Evolutionary conservation across 1,140 invertebrate species (phyloP), one percentile per base, ranked within the genome.

Genomic region (Plutomurus gul): DNA sequence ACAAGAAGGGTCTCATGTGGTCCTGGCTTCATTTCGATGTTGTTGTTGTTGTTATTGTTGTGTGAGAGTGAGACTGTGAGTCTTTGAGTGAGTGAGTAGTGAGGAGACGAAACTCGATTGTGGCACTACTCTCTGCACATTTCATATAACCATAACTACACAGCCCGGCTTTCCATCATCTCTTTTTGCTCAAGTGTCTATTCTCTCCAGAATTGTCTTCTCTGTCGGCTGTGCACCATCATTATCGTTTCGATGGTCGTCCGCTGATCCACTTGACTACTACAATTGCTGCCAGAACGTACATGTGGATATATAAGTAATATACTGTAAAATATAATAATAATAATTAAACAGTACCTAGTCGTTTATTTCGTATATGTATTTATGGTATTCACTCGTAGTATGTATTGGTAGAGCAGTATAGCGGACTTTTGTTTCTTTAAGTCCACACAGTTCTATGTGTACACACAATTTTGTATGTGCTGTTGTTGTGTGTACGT

Each of bases 1-100:
- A n/a, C n/a, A n/a, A n/a, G n/a, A n/a, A n/a, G n/a, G n/a, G 56
- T 65, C 56, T 65, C 56, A 65, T 65, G 30, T 65, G n/a, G 30
- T 65, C n/a, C n/a, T n/a, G 13, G 25, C n/a, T 36, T 65, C 25
- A 36, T 36, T 65, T 49, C 46, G 46, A 13, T 43, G n/a, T n/a
- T 43, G 11, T 7, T n/a, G 39, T 43, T 13, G 11, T 43, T 7
- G n/a, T 1, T 43, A 43, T 43, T 13, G 2, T 43, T 43, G n/a
- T n/a, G 2, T 4, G n/a, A 43, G 2, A 43, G 39, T 43, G 11
- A 3, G n/a, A 10, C 2, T n/a, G 11, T 43, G 39, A 3, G 39
- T 43, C 39, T 13, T 43, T 13, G 39, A 43, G 39, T 13, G 39
- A 43, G 10, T 13, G 39, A 8, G n/a, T 10, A 43, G 2, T 43